A percentile compares a stretch with the other conserved stretches of the same genome.
Evolutionary conservation across 2,113 vertebrate species (phyloP).

Genomic region (Sisor rabdophorus): DNA sequence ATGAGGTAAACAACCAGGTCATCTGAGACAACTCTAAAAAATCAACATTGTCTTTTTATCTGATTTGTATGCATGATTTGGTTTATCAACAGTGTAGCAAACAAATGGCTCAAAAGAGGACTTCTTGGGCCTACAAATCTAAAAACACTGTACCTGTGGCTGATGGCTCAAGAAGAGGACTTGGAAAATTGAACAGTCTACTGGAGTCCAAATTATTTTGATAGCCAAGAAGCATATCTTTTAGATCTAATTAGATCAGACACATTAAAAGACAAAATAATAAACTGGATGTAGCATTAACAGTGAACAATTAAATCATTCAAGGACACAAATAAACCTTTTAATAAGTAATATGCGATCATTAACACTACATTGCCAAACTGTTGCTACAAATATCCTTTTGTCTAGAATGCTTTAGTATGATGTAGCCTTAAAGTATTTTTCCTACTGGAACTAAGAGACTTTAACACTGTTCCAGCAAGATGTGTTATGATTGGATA

Average conservation of each 20-base stretch:
- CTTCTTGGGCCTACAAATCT: neutral
- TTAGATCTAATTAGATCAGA: conserved; percentile 59
- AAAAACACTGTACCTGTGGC: conserved; percentile 68
- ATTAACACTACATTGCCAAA: neutral
- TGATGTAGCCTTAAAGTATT: too few species aligned
- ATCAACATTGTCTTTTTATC: neutral
- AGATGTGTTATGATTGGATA: too few species aligned
- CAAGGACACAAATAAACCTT: neutral
- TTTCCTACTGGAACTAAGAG: too few species aligned
- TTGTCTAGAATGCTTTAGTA: too few species aligned
- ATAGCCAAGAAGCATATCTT: conserved; percentile 57
- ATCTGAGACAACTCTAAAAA: conserved; percentile 66
- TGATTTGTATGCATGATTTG: neutral
- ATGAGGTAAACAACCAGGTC: conserved; percentile 79
- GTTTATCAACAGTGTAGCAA: neutral
- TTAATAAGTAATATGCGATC: neutral
- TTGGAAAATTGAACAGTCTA: conserved; percentile 66
- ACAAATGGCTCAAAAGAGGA: neutral
- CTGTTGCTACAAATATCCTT: too few species aligned
- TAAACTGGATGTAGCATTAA: neutral
- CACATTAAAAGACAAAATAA: conserved; percentile 15
- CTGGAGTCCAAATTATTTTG: conserved; percentile 50
- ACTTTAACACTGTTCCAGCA: too few species aligned
- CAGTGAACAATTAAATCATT: neutral
- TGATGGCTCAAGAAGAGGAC: conserved; percentile 76